These are phyloP conservation scores for Spheniscus mendiculus DNA, from an alignment of 2,113 vertebrate species.

Conservation along the genomic window DNA sequence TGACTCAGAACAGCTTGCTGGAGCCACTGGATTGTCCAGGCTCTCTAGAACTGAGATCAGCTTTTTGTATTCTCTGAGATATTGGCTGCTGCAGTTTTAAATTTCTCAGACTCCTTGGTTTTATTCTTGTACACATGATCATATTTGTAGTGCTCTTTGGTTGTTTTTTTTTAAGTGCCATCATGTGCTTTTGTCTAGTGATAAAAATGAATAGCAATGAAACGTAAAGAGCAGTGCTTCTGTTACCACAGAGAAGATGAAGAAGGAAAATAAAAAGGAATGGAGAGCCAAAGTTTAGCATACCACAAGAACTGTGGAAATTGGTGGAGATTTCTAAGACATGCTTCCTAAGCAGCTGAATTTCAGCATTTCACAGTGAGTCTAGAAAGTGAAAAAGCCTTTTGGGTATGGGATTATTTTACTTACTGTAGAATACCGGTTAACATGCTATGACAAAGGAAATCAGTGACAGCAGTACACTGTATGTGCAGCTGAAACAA, in stretches of 20 bases:
- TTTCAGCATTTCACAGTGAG: background rate
- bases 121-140: background rate
- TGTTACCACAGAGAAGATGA: background rate
- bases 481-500: background rate
- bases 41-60: background rate
- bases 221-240: background rate
- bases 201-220: background rate
- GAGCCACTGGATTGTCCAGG: background rate
- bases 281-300: background rate
- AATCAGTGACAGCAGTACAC: background rate
- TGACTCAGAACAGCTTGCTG: slow-evolving; percentile 9
- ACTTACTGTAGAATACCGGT: background rate
- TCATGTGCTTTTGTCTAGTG: background rate
- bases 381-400: background rate
- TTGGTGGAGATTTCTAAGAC: background rate
- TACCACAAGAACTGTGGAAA: background rate
- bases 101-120: background rate
- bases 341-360: background rate
- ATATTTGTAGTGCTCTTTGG: background rate
- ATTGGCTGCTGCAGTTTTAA: background rate
- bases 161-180: background rate
- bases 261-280: background rate
- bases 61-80: background rate
- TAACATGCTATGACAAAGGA: background rate
- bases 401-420: background rate